These are phyloP conservation scores for Resseliella maxima DNA, from an alignment of 2,888 invertebrate genomes.

Conservation along the genomic window DNA sequence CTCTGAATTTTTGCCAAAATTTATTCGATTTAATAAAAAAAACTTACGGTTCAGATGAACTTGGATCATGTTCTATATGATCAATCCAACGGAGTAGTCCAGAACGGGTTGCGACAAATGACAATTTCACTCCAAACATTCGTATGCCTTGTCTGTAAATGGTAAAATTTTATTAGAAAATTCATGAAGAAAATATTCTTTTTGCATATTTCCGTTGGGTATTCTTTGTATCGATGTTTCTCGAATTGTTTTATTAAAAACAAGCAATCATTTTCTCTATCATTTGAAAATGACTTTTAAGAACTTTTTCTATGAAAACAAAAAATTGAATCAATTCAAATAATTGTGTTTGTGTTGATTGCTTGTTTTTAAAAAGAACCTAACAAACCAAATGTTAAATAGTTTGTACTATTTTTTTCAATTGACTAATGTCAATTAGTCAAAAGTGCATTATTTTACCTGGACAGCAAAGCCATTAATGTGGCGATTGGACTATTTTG, in stretches of 20 bases:
- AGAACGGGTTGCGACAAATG: slow-evolving; percentile 91
- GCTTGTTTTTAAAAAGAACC: background rate
- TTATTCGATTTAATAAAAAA: background rate
- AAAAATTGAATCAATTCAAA: too few species aligned
- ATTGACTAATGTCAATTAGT: slow-evolving; percentile 5
- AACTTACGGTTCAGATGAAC: slow-evolving; percentile 77
- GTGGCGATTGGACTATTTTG: slow-evolving; percentile 90
- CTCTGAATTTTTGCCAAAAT: too few species aligned
- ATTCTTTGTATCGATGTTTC: too few species aligned
- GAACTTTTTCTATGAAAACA: background rate
- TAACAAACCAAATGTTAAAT: background rate
- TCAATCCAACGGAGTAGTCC: slow-evolving; percentile 90
- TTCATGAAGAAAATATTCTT: background rate
- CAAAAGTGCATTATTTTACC: slow-evolving; percentile 75
- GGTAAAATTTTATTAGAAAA: too few species aligned
- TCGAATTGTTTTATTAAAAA: too few species aligned
- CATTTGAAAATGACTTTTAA: background rate
- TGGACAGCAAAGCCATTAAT: slow-evolving; percentile 93
- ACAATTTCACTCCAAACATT: slow-evolving; percentile 85
- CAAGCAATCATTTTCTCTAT: background rate
- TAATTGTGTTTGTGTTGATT: background rate
- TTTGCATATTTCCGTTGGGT: slow-evolving; percentile 71
- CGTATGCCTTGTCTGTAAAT: slow-evolving; percentile 84
- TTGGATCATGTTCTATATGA: slow-evolving; percentile 71
- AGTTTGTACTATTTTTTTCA: background rate